Evolutionary conservation across 2,888 invertebrate species (phyloP), one percentile per base, ranked within the genome.

Genomic region (Leucania comma): DNA sequence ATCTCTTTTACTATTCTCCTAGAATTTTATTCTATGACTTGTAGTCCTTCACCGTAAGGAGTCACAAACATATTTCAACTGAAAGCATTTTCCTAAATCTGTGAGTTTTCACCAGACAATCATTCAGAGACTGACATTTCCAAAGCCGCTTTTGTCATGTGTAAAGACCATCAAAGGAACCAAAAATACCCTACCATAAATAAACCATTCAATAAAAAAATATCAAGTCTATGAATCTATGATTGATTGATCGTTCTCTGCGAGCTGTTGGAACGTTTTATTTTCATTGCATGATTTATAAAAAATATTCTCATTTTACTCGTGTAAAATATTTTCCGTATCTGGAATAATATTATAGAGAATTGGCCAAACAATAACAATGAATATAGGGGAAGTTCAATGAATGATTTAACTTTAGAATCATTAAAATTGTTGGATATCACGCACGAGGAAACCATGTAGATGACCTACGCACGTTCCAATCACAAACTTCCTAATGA

Each of bases 181-280:
- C 58, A 42, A 60, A 68, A 62, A 42, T 42, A 8, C 26, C 32
- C 29, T 29, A 17, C 59, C 35, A 69, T 62, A 69, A 61, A 72
- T 76, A 63, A 72, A 67, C 46, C 46, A 46, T 35, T 67, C 48
- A 63, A 72, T 61, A 54, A 59, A 72, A 61, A 60, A 60, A 59
- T 53, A 50, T 56, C 51, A 32, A 26, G 60, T 48, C 53, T 63
- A 77, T 68, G 57, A 62, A 77, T 51, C 42, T 57, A 77, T 68
- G 68, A 64, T 65, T 78, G 77, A 77, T 78, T 56, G 58, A 65
- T 64, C 53, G 70, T 35, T 54, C 53, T 42, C 64, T 2, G 26
- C 20, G 35, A 50, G 59, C 51, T 58, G 38, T 38, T 42, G 50
- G 50, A 57, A n/a, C 3, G n/a, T 54, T 63, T 61, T 72, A 58